These are phyloP conservation scores for Cairina moschata DNA, from an alignment of 2,113 vertebrate genomes.

Conservation along the genomic window DNA sequence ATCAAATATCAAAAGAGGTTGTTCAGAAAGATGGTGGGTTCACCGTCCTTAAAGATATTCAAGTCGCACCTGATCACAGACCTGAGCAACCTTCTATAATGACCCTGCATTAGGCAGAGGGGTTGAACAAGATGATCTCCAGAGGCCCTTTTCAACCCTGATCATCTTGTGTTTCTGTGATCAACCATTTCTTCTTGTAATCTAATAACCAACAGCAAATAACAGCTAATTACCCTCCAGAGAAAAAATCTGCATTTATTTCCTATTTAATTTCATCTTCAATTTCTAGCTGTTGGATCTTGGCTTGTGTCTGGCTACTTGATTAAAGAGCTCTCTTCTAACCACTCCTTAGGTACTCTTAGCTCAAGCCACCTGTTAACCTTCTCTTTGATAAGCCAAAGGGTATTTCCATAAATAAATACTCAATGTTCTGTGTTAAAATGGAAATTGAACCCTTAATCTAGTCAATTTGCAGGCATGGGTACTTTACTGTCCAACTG, in stretches of 20 bases:
- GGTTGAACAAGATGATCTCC: background rate
- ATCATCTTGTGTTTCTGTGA: background rate
- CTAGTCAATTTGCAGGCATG: background rate
- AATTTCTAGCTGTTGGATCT: slow-evolving; percentile 27
- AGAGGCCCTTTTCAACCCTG: background rate
- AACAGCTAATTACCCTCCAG: slow-evolving; percentile 8
- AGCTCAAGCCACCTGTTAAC: slow-evolving; percentile 56
- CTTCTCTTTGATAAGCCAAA: slow-evolving; percentile 42
- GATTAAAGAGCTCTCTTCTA: slow-evolving; percentile 46
- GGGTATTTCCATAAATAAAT: slow-evolving; percentile 57
- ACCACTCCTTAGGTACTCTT: background rate
- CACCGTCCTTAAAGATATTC: background rate
- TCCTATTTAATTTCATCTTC: slow-evolving; percentile 33
- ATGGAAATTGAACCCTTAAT: slow-evolving; percentile 58
- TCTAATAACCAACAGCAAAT: slow-evolving; percentile 21
- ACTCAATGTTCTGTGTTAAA: slow-evolving; percentile 24
- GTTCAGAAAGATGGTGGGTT: rapidly evolving
- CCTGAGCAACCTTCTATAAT: background rate
- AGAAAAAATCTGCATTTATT: slow-evolving; percentile 14
- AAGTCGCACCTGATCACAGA: background rate
- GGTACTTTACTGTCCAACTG: background rate
- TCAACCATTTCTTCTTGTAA: background rate
- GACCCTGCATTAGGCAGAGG: rapidly evolving
- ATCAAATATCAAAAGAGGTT: background rate
- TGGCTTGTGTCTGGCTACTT: slow-evolving; percentile 34